These are phyloP conservation scores for Nomada lathburiana DNA, from an alignment of 2,888 invertebrate species.

Conservation along the genomic window DNA sequence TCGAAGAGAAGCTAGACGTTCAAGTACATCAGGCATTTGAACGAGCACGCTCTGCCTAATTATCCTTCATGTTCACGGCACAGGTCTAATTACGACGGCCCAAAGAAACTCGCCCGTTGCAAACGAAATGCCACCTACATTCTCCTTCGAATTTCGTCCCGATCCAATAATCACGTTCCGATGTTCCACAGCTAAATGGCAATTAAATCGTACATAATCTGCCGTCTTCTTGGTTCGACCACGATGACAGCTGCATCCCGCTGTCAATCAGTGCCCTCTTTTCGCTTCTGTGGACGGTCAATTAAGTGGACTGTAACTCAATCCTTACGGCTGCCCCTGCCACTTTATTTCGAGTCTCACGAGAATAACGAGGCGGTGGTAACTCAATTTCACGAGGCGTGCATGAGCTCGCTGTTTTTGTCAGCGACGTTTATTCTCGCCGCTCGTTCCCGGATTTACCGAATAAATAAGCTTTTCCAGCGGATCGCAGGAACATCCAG, in stretches of 20 bases:
- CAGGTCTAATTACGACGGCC: constrained; percentile 45
- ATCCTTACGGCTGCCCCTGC: constrained; percentile 43
- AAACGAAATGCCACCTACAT: constrained; percentile 37
- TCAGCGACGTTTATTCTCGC: constrained; percentile 48
- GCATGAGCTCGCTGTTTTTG: constrained; percentile 43
- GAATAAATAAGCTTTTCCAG: constrained; percentile 34
- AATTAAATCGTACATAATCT: constrained; percentile 59
- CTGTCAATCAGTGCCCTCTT: constrained; percentile 64
- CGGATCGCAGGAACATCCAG: constrained; percentile 23
- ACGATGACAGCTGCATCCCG: constrained; percentile 66
- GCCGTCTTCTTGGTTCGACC: constrained; percentile 36
- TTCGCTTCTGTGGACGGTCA: constrained; percentile 57
- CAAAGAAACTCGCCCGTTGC: constrained; percentile 46
- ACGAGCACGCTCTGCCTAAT: constrained; percentile 26
- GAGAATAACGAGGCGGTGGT: constrained; percentile 56
- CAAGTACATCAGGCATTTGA: neutral
- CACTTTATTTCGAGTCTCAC: constrained; percentile 56
- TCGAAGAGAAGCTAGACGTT: constrained; percentile 44
- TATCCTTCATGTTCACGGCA: constrained; percentile 25
- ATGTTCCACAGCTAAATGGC: constrained; percentile 38
- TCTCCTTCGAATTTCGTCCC: constrained; percentile 45
- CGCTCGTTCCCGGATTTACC: constrained; percentile 35
- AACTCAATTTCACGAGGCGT: constrained; percentile 56
- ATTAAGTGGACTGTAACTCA: constrained; percentile 60
- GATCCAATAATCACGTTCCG: neutral